Base-by-base conservation (phyloP, 2,797 vertebrate species). In the Lagothrix lagotricha region DNA sequence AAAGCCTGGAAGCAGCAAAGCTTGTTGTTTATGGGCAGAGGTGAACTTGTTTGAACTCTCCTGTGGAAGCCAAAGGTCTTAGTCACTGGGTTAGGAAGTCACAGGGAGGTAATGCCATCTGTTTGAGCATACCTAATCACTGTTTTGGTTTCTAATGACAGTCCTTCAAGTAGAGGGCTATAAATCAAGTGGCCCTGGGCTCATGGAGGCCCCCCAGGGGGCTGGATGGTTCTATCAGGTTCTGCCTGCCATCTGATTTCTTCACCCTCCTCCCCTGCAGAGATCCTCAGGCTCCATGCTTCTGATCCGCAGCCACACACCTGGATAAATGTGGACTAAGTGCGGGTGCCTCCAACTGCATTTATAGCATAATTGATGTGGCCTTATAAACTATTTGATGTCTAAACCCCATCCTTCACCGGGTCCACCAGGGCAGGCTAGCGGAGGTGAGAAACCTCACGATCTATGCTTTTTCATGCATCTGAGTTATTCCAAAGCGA, bases 251-350 rank as follows among this genome's bases (percentile, higher is more conserved):
- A 0, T 20, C 70, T 4, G 48, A 41, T 19, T 58, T 84, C 61
- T 57, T 39, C 14, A 52, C 17, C 6, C 33, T 82, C 48, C 41
- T 76, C 54, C 17, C 10, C 12, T 12, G 10, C 61, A n/a, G 39
- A 82, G 5, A 8, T 9, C 72, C 70, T 48, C 20, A 3, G 50
- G 58, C 28, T 46, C 67, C 9, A 8, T 20, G 83, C 87, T 87
- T 96, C 87, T 41, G 76, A 93, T 80, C 39, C 39, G 17, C 14
- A 96, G 90, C 90, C 94, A 90, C 93, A 93, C 93, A 97, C 95
- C 96, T 96, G 94, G 79, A 64, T 79, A 73, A 86, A 81, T 83
- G 81, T 26, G 22, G 44, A 82, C 41, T 64, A 72, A 73, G 76
- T 57, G 44, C 81, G 57, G 61, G 86, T 87, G 67, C 81, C 76